Evolutionary conservation across 2,113 vertebrate species (phyloP).

Genomic region (Oryctolagus cuniculus): DNA sequence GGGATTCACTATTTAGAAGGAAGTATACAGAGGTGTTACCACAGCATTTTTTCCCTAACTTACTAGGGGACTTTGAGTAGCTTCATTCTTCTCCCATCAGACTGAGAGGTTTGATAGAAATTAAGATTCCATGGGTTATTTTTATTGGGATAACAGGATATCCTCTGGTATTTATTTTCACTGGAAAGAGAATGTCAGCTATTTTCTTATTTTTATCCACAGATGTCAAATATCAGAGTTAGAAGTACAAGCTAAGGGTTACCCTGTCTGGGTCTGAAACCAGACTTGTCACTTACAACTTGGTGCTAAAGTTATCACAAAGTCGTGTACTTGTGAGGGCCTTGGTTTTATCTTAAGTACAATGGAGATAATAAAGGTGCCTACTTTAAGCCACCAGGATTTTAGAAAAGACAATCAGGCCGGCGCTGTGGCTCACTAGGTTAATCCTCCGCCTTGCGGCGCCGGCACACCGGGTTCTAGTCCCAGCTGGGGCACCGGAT

Average conservation of each 20-base stretch:
- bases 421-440: too few relatives aligned
- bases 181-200: neutral
- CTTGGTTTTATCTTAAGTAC: neutral
- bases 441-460: too few relatives aligned
- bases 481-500: too few relatives aligned
- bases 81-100: neutral
- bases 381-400: neutral
- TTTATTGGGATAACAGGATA: neutral
- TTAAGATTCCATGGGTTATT: conserved; percentile 5
- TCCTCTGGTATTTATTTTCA: conserved; percentile 6
- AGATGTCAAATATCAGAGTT: neutral
- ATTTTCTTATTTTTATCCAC: neutral
- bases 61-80: neutral
- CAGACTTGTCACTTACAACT: neutral
- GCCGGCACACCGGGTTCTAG: too few relatives aligned
- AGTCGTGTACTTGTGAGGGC: too few relatives aligned
- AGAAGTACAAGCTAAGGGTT: neutral
- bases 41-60: neutral
- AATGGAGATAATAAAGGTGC: neutral
- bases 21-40: neutral
- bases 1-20: neutral
- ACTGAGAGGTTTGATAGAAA: neutral
- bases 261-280: neutral
- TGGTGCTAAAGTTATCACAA: neutral
- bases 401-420: conserved; percentile 9